Percentiles rank a stretch among this genome's conserved stretches.
These are phyloP conservation scores for Diloba caeruleocephala DNA, from an alignment of 2,888 invertebrate species.

Conservation along the genomic window DNA sequence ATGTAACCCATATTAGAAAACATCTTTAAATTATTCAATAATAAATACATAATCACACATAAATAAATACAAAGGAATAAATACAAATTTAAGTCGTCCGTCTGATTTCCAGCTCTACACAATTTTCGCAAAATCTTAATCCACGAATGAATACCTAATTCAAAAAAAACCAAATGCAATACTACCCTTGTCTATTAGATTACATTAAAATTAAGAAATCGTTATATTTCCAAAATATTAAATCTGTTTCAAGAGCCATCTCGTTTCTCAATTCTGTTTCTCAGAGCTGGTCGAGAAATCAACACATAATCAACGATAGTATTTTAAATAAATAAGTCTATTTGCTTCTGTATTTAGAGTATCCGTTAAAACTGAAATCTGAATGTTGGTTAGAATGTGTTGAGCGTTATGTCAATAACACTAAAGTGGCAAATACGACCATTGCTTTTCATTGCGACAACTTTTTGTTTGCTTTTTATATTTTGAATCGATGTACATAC, in stretches of 20 bases:
- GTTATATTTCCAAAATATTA: conserved; percentile 3
- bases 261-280: background rate
- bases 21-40: no score
- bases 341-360: conserved; percentile 28
- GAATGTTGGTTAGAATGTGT: conserved; percentile 21
- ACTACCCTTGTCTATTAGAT: background rate
- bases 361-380: conserved; percentile 13
- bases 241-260: background rate
- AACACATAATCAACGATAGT: conserved; percentile 6
- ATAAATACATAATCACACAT: no score
- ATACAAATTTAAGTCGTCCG: no score
- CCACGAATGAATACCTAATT: conserved; percentile 9
- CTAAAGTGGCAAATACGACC: conserved; percentile 7
- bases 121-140: no score
- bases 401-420: conserved; percentile 17
- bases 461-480: conserved; percentile 17
- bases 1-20: no score
- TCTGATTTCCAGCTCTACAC: no score
- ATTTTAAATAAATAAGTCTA: conserved; percentile 6
- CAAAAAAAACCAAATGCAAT: conserved; percentile 18
- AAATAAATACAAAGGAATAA: no score
- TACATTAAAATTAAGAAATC: conserved; percentile 10
- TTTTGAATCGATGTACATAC: conserved; percentile 15
- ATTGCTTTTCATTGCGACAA: background rate
- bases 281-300: background rate